phyloP scores from a whole-genome alignment of 2,113 vertebrate species.

The Menura novaehollandiae region DNA sequence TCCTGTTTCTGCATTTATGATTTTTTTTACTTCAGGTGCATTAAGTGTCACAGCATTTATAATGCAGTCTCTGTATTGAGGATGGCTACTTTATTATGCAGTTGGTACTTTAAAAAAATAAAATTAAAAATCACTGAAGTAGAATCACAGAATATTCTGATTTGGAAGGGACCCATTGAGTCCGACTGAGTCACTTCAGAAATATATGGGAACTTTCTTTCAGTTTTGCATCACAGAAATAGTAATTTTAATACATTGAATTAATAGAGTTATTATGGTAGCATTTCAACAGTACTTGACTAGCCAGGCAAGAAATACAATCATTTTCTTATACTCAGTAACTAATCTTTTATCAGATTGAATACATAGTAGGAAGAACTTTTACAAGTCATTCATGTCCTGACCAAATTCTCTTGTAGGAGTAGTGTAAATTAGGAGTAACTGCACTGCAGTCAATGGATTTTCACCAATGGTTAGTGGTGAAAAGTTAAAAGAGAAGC shows the following conservation, averaged over 20 bases:
- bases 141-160: background rate
- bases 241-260: background rate
- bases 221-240: background rate
- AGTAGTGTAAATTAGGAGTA: background rate
- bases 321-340: background rate
- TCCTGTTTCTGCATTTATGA: background rate
- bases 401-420: background rate
- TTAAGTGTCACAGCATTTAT: background rate
- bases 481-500: background rate
- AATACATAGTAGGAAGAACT: background rate
- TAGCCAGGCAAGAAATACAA: background rate
- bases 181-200: background rate
- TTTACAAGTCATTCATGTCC: background rate
- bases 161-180: background rate
- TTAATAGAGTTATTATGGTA: background rate
- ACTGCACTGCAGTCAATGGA: constrained; percentile 36
- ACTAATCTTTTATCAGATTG: background rate
- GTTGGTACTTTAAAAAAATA: background rate
- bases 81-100: background rate
- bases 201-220: constrained; percentile 24
- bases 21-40: background rate
- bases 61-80: background rate
- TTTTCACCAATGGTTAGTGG: background rate
- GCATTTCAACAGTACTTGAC: background rate
- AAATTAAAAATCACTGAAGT: background rate